Evolutionary conservation across 2,113 vertebrate genomes (phyloP).

Genomic region (Pseudorhombus dupliciocellatus): DNA sequence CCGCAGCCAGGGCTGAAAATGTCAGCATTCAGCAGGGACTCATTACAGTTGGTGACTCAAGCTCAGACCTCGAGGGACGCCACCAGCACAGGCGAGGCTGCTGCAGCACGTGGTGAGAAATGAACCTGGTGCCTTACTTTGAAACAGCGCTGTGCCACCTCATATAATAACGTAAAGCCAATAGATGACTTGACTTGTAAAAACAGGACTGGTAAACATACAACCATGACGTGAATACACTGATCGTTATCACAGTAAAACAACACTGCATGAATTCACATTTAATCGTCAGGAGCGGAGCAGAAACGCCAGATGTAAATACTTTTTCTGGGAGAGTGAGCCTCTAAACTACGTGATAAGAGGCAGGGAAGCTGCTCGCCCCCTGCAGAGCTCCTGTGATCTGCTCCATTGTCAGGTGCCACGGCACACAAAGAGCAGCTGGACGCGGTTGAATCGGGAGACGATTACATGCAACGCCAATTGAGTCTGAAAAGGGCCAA

Average conservation of each 20-base stretch:
- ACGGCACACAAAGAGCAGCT: constrained; percentile 78
- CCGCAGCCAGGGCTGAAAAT: constrained; percentile 69
- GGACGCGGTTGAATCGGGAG: constrained; percentile 76
- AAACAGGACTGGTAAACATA: constrained; percentile 11
- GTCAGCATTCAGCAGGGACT: constrained; percentile 74
- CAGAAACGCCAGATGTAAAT: constrained; percentile 52
- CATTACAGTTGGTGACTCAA: constrained; percentile 71
- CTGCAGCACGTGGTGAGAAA: constrained; percentile 30
- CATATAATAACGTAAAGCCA: constrained; percentile 2
- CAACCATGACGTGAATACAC: constrained; percentile 16
- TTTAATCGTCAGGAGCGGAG: constrained; percentile 31
- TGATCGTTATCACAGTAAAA: constrained; percentile 20
- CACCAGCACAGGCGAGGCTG: constrained; percentile 41
- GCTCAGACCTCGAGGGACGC: constrained; percentile 44
- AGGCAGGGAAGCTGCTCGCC: constrained; percentile 58
- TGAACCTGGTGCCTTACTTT: constrained; percentile 16
- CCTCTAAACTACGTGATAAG: constrained; percentile 65
- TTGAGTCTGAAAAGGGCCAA: constrained; percentile 74
- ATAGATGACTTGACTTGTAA: neutral
- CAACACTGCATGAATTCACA: constrained; percentile 39
- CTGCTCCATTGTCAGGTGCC: constrained; percentile 70
- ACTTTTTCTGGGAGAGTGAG: constrained; percentile 72
- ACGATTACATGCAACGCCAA: constrained; percentile 81
- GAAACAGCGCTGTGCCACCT: neutral
- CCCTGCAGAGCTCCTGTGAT: constrained; percentile 73